Evolutionary conservation across 2,113 vertebrate genomes (phyloP).

Genomic region (Ailurus styani): DNA sequence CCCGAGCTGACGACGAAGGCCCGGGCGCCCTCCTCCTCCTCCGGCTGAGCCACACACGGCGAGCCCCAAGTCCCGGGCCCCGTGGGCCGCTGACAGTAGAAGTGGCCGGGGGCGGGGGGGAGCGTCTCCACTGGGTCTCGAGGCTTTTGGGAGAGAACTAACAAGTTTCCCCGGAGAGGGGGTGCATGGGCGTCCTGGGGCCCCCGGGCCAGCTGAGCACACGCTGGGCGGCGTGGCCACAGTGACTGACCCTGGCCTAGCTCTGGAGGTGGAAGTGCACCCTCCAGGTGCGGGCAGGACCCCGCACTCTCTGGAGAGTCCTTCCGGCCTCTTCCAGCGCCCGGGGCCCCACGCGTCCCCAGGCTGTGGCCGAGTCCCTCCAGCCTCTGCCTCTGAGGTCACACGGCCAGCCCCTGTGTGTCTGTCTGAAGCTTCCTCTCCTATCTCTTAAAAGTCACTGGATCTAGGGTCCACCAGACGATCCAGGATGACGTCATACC

Average conservation of each 20-base stretch:
- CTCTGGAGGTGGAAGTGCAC: neutral
- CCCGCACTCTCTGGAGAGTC: neutral
- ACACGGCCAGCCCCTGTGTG: neutral
- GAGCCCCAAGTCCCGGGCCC: neutral
- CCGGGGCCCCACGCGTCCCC: neutral
- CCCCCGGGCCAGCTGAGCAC: neutral
- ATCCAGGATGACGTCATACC: neutral
- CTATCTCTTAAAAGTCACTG: neutral
- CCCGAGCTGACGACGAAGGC: neutral
- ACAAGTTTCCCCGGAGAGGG: neutral
- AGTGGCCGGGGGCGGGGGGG: neutral
- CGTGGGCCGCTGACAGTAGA: rapidly evolving
- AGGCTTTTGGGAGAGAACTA: neutral
- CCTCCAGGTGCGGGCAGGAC: neutral
- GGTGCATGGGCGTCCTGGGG: rapidly evolving
- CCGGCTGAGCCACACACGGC: neutral
- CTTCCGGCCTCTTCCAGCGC: neutral
- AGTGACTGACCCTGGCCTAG: neutral
- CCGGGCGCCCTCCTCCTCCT: neutral
- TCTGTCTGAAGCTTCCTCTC: neutral
- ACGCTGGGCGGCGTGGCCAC: neutral
- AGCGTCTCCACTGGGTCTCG: neutral
- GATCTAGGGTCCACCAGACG: too few relatives aligned
- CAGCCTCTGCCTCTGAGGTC: neutral
- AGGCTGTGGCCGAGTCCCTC: neutral